Percentiles rank a stretch among this genome's conserved stretches.
Conservation (phyloP, 2,113 vertebrate genomes). For the Heptranchias perlo region DNA sequence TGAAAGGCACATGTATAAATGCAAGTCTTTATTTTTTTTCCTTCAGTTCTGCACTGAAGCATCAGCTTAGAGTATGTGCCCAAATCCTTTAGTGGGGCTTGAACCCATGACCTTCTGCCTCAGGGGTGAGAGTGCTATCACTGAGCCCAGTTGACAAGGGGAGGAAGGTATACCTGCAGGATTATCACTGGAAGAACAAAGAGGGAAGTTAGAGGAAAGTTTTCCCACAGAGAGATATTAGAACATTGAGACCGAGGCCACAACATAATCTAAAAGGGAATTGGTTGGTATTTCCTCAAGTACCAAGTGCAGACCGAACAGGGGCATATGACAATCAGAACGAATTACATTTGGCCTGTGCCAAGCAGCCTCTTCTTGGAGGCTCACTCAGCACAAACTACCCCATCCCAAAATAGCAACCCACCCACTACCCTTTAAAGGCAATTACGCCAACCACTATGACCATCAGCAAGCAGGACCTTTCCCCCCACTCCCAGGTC, state of each 20-base stretch:
- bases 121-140: background rate
- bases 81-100: background rate
- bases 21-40: background rate
- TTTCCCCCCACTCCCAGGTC: background rate
- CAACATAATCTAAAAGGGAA: no score
- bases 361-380: no score
- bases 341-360: no score
- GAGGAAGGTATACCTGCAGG: background rate
- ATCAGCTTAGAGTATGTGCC: background rate
- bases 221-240: background rate
- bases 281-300: no score
- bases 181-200: background rate
- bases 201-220: background rate
- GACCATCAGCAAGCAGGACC: background rate
- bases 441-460: background rate
- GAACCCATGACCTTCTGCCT: no score
- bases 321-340: no score
- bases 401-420: no score
- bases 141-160: background rate
- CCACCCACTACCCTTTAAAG: no score
- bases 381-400: no score
- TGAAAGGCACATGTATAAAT: background rate
- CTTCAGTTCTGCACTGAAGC: background rate
- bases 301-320: no score
- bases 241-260: background rate